A percentile compares a stretch with the other conserved stretches of the same genome.
Evolutionary conservation across 2,797 vertebrate species (phyloP).

Genomic region (Danio albolineatus): DNA sequence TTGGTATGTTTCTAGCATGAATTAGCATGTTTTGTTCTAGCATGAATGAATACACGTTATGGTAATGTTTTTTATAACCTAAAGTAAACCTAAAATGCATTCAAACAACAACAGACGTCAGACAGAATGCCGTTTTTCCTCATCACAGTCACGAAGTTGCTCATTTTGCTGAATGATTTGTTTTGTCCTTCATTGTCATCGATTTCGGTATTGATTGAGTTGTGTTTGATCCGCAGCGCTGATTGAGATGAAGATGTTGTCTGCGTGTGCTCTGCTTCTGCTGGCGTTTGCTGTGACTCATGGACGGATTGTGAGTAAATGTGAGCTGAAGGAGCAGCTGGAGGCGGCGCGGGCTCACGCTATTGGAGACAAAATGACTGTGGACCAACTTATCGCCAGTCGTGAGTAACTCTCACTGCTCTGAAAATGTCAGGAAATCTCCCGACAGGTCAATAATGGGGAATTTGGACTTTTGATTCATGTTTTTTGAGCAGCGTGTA

Average conservation of each 20-base stretch:
- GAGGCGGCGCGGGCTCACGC: neutral
- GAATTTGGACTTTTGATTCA: no score
- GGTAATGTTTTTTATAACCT: no score
- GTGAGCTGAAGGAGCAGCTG: conserved; percentile 30
- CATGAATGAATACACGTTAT: no score
- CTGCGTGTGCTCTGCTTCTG: conserved; percentile 46
- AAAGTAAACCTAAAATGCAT: no score
- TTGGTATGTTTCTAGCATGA: no score
- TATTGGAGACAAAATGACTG: neutral
- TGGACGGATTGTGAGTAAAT: conserved; percentile 45
- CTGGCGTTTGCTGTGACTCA: conserved; percentile 55
- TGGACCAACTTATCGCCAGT: conserved; percentile 17
- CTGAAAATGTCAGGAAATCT: neutral
- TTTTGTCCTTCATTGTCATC: neutral
- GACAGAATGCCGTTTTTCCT: neutral
- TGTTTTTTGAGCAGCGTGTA: no score
- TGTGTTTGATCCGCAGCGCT: neutral
- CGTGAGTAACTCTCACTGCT: conserved; percentile 7
- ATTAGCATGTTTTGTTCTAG: no score
- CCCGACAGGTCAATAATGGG: neutral
- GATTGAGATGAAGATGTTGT: conserved; percentile 53
- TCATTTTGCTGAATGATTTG: no score
- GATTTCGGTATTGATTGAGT: neutral
- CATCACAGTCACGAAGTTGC: no score
- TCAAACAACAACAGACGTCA: no score